phyloP scores from a whole-genome alignment of 1,140 invertebrate species.

The Episyrphus balteatus region DNA sequence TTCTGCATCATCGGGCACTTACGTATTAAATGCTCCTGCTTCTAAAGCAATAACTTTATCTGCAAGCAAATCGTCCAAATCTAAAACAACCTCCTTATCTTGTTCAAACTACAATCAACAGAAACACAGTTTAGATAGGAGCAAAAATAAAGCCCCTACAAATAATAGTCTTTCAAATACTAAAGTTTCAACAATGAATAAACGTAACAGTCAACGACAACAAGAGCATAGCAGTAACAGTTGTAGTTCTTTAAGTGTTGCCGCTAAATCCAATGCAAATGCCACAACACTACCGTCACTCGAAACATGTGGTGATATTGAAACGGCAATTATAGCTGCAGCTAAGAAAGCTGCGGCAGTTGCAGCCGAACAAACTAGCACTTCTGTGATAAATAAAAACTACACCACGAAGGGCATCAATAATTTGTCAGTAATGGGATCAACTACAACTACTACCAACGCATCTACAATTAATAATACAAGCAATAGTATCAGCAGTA shows the following conservation, averaged over 20 bases:
- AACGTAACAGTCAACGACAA: neutral
- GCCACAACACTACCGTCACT: constrained; percentile 14
- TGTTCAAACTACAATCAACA: neutral
- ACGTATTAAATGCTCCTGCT: too few species aligned
- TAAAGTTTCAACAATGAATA: too few species aligned
- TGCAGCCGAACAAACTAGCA: constrained; percentile 3
- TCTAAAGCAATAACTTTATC: too few species aligned
- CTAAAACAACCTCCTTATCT: too few species aligned
- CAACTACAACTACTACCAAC: constrained; percentile 12
- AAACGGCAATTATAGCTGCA: constrained; percentile 30
- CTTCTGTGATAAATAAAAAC: too few species aligned
- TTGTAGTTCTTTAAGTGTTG: neutral
- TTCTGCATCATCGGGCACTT: neutral
- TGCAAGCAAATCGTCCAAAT: too few species aligned
- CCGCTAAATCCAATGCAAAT: constrained; percentile 10
- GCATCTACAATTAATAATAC: constrained; percentile 21
- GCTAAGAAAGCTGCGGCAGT: constrained; percentile 20
- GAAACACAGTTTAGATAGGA: neutral
- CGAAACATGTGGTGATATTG: constrained; percentile 32
- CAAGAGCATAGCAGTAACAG: neutral
- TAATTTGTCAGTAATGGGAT: neutral
- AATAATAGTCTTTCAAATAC: neutral
- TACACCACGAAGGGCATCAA: too few species aligned
- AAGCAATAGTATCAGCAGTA: constrained; percentile 10
- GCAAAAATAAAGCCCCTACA: neutral